Base-by-base conservation (phyloP, 2,113 vertebrate species). In the Piliocolobus tephrosceles region DNA sequence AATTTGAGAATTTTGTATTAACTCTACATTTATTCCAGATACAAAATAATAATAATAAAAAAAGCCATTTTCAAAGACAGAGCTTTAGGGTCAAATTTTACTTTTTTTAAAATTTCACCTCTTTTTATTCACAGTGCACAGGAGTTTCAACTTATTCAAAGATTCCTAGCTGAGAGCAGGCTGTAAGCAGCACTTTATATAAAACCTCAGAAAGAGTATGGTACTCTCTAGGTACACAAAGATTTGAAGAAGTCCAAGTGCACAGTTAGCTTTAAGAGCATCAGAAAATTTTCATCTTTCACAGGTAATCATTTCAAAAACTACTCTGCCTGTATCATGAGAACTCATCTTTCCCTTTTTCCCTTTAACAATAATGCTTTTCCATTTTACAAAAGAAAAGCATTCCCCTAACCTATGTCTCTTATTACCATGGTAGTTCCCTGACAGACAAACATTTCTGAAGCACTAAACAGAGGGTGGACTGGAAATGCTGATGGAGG, bases 291-390 rank as follows among this genome's bases (percentile, higher is more conserved):
- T 96, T 88, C 70, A 72, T 32, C 66, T 85, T 92, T 57, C 35
- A 93, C 6, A 97, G 20, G 35, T 47, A 79, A 93, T 57, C 64
- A 72, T 90, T 93, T 95, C 16, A 88, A 93, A 96, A 91, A 78
- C 52, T 75, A 75, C 18, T 78, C 30, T 81, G 50, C 43, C 50
- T 91, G 4, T 58, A 9, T 90, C 43, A 88, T 38, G 2, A 82
- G 30, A 92, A 57, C 90, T 73, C 45, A 81, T 12, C 83, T 68
- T 83, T 89, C 81, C 70, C 23, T 58, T 94, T 32, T 82, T 18
- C 45, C n/a, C 30, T 82, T 95, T 84, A 90, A 95, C 40, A 91
- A 66, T 58, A 80, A 94, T n/a, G 22, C n/a, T 35, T 75, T 76
- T 87, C 64, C 64, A 81, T 43, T 96, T 96, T 80, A 88, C 78